A percentile compares a stretch with the other conserved stretches of the same genome.
Evolutionary conservation across 2,888 invertebrate genomes (phyloP).

Genomic region (Platycheirus albimanus): DNA sequence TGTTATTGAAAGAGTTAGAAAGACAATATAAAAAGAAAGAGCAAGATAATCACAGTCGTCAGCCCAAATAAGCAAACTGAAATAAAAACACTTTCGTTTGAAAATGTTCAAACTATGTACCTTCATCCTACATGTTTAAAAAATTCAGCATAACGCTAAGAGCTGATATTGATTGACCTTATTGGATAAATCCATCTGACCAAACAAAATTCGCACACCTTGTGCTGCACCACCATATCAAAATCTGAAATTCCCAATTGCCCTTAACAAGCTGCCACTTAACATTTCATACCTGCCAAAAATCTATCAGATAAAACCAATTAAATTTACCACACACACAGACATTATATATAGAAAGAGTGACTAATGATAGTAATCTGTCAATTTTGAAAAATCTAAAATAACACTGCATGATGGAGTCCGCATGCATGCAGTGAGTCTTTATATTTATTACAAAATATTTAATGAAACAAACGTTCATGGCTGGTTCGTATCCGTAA

Average conservation of each 20-base stretch:
- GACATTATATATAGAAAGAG: background rate
- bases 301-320: constrained; percentile 37
- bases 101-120: too few species aligned
- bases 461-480: constrained; percentile 48
- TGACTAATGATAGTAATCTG: constrained; percentile 52
- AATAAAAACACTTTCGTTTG: too few species aligned
- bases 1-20: too few species aligned
- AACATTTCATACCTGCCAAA: constrained; percentile 31
- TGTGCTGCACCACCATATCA: too few species aligned
- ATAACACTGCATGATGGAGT: constrained; percentile 6
- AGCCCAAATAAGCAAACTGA: too few species aligned
- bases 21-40: too few species aligned
- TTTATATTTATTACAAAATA: constrained; percentile 35
- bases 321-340: constrained; percentile 28
- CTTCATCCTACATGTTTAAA: too few species aligned
- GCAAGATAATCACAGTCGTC: too few species aligned
- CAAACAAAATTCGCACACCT: too few species aligned
- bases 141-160: too few species aligned
- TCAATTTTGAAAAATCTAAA: constrained; percentile 55
- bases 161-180: too few species aligned
- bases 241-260: background rate
- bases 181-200: too few species aligned
- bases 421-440: background rate
- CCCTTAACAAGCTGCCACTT: constrained; percentile 19
- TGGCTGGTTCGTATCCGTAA: constrained; percentile 14